A percentile compares a stretch with the other conserved stretches of the same genome.
Conservation (phyloP, 30 jellyfish, hydroid and myxozoan species). For the Rhopilema esculentum region DNA sequence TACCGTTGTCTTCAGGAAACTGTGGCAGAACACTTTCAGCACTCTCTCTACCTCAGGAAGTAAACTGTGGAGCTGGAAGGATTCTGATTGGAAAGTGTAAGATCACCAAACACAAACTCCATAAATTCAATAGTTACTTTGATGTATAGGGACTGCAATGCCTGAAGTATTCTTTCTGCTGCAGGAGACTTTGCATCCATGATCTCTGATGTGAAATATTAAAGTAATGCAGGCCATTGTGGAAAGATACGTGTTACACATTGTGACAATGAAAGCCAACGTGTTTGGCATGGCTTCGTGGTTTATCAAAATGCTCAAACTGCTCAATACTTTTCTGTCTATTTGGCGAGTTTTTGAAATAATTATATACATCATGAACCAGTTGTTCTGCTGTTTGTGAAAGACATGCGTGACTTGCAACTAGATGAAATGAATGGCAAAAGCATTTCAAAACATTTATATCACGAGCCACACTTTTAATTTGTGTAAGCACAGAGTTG, state of each 20-base stretch:
- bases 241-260: neutral
- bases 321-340: slow-evolving; percentile 29
- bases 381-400: slow-evolving; percentile 42
- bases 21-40: too few species aligned
- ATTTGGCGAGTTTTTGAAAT: slow-evolving; percentile 41
- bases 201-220: slow-evolving; percentile 31
- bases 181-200: slow-evolving; percentile 23
- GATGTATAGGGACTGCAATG: too few species aligned
- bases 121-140: too few species aligned
- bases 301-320: slow-evolving; percentile 5
- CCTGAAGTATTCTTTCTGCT: slow-evolving; percentile 45
- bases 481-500: slow-evolving; percentile 26
- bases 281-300: slow-evolving; percentile 49
- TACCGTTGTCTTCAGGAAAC: too few species aligned
- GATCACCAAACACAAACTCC: too few species aligned
- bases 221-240: neutral
- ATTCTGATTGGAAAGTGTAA: too few species aligned
- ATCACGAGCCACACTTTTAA: neutral
- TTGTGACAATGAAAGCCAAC: slow-evolving; percentile 1
- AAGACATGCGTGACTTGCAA: slow-evolving; percentile 2
- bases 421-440: slow-evolving; percentile 48
- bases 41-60: too few species aligned
- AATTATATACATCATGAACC: slow-evolving; percentile 26
- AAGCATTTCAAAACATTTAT: slow-evolving; percentile 23
- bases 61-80: too few species aligned